Percentiles rank a stretch among this genome's conserved stretches.
phyloP scores from a whole-genome alignment of 2,113 vertebrate genomes.

The Hipposideros armiger region DNA sequence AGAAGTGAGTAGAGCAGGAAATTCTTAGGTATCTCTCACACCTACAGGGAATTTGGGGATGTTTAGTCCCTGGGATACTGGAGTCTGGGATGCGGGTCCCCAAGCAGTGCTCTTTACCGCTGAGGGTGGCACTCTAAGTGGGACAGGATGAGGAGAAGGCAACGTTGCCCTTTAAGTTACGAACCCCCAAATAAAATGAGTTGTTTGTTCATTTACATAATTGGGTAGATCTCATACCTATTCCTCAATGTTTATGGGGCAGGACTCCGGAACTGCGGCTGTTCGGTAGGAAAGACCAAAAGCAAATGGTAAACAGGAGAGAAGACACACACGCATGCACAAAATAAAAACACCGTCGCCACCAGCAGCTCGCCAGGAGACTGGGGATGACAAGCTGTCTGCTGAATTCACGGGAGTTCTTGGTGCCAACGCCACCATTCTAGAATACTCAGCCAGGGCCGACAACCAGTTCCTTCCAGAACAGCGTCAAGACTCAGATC shows the following conservation, averaged over 20 bases:
- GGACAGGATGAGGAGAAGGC: background rate
- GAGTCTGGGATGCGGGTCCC: background rate
- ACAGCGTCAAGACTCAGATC: background rate
- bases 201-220: background rate
- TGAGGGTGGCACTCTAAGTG: background rate
- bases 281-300: conserved; percentile 90
- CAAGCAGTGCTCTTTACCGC: background rate
- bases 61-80: background rate
- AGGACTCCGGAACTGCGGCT: conserved; percentile 94
- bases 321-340: conserved; percentile 61
- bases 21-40: background rate
- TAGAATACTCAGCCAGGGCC: background rate
- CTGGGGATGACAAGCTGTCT: background rate
- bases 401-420: background rate
- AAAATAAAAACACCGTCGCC: conserved; percentile 66
- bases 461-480: rapidly evolving
- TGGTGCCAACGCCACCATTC: rapidly evolving
- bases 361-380: rapidly evolving
- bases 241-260: conserved; percentile 97
- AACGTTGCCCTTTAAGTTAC: background rate
- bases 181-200: background rate
- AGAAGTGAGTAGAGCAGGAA: background rate
- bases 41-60: background rate
- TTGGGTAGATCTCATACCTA: conserved; percentile 91
- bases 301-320: conserved; percentile 89